Conservation (phyloP, 1,140 invertebrate species). For the Eciton burchellii region DNA sequence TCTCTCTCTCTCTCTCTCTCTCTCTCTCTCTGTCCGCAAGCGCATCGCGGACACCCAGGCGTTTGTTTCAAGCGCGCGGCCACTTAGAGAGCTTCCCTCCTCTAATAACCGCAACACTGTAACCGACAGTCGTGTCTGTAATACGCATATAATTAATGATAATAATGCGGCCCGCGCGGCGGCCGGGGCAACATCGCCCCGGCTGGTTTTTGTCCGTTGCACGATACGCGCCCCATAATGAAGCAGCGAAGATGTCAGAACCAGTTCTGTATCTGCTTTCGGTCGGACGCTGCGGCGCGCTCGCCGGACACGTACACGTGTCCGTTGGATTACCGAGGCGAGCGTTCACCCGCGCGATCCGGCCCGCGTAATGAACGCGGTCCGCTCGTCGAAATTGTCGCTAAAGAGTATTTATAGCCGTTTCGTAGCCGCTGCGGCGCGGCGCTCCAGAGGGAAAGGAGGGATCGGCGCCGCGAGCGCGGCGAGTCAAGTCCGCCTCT, state of each 20-base stretch:
- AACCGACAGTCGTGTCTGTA: constrained; percentile 67
- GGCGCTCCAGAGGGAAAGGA: not conserved
- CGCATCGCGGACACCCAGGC: constrained; percentile 44
- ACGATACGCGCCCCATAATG: constrained; percentile 65
- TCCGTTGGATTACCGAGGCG: constrained; percentile 64
- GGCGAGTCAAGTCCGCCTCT: no score
- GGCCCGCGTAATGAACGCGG: constrained; percentile 68
- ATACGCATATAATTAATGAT: constrained; percentile 75
- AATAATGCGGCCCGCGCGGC: constrained; percentile 61
- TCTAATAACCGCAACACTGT: constrained; percentile 70
- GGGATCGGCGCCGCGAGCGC: not conserved
- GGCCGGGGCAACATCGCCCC: constrained; percentile 29
- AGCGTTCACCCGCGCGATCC: constrained; percentile 68
- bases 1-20: not conserved
- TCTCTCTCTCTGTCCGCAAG: constrained; percentile 35
- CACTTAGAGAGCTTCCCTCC: constrained; percentile 38
- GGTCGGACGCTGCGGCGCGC: constrained; percentile 55
- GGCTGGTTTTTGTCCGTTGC: constrained; percentile 65
- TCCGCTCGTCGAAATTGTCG: constrained; percentile 55
- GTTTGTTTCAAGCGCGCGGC: constrained; percentile 55
- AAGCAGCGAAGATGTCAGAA: constrained; percentile 72
- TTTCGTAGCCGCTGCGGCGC: constrained; percentile 3
- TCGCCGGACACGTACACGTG: constrained; percentile 59
- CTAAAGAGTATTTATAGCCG: constrained; percentile 60
- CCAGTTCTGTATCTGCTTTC: constrained; percentile 73